These are phyloP conservation scores for Polymixis flavicincta DNA, from an alignment of 2,888 invertebrate genomes.

Conservation along the genomic window DNA sequence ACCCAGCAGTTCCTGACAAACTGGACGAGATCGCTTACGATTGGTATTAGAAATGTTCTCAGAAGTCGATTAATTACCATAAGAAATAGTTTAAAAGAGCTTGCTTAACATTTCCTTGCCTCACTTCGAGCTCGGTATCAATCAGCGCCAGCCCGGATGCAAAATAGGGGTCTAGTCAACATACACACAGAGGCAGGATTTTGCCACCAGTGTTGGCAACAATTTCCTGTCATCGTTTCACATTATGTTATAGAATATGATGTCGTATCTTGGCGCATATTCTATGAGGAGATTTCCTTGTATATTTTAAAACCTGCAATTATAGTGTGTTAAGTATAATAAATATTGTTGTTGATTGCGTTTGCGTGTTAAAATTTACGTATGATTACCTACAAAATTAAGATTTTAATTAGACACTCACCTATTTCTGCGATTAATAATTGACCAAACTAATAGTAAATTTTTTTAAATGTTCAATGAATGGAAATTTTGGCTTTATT, in stretches of 20 bases:
- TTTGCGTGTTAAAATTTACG: slow-evolving; percentile 13
- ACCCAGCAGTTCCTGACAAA: slow-evolving; percentile 39
- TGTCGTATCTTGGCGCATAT: slow-evolving; percentile 50
- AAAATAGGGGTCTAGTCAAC: slow-evolving; percentile 66
- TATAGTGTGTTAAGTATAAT: neutral
- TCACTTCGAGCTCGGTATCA: slow-evolving; percentile 51
- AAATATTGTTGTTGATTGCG: slow-evolving; percentile 1
- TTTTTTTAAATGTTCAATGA: neutral
- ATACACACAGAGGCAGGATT: slow-evolving; percentile 68
- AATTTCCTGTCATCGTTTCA: slow-evolving; percentile 79
- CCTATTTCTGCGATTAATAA: slow-evolving; percentile 1
- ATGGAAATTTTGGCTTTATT: neutral
- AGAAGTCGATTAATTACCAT: slow-evolving; percentile 56
- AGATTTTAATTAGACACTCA: neutral
- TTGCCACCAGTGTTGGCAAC: slow-evolving; percentile 70
- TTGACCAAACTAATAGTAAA: neutral
- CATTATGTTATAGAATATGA: slow-evolving; percentile 64
- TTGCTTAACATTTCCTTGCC: slow-evolving; percentile 40
- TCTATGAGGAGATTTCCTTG: slow-evolving; percentile 38
- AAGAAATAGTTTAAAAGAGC: slow-evolving; percentile 46
- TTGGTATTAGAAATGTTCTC: slow-evolving; percentile 49
- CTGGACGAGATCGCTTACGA: slow-evolving; percentile 31
- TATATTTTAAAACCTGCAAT: slow-evolving; percentile 18
- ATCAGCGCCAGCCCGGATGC: slow-evolving; percentile 74
- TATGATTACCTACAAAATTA: neutral